These are phyloP conservation scores for Tetrao urogallus DNA, from an alignment of 2,113 vertebrate genomes.

Conservation along the genomic window DNA sequence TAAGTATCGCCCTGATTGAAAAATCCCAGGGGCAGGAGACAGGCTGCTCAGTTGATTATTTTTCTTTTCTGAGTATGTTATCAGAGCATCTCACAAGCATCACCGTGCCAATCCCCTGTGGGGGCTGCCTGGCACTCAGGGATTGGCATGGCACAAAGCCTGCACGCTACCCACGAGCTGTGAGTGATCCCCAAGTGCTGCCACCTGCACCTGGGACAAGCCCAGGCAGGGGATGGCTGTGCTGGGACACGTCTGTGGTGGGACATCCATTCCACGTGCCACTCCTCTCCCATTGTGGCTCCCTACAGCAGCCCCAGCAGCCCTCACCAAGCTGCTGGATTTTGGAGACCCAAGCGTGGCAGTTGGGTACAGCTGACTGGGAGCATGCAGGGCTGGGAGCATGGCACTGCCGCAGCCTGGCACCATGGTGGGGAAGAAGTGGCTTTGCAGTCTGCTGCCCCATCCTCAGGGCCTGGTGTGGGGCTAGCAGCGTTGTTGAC, in stretches of 20 bases:
- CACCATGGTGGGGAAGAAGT: background rate
- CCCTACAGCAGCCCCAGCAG: background rate
- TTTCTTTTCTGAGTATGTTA: background rate
- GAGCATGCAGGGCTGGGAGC: background rate
- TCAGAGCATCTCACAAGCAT: background rate
- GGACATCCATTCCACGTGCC: background rate
- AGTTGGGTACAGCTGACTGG: background rate
- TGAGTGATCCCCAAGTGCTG: fast-evolving
- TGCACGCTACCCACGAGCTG: background rate
- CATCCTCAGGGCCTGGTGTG: background rate
- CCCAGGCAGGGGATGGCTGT: fast-evolving
- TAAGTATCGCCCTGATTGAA: background rate
- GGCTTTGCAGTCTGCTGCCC: background rate
- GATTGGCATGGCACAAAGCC: fast-evolving
- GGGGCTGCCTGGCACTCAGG: fast-evolving
- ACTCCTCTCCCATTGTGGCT: fast-evolving
- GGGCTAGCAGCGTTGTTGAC: background rate
- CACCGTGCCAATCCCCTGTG: fast-evolving
- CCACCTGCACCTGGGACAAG: background rate
- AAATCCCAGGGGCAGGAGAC: background rate
- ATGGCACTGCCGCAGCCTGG: background rate
- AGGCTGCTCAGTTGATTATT: background rate
- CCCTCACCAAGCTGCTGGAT: background rate
- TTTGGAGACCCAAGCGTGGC: background rate
- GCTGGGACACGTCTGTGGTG: fast-evolving